These are phyloP conservation scores for Echinometra lucunter DNA, from an alignment of 53 echinoderm and acorn worm species.

Conservation along the genomic window DNA sequence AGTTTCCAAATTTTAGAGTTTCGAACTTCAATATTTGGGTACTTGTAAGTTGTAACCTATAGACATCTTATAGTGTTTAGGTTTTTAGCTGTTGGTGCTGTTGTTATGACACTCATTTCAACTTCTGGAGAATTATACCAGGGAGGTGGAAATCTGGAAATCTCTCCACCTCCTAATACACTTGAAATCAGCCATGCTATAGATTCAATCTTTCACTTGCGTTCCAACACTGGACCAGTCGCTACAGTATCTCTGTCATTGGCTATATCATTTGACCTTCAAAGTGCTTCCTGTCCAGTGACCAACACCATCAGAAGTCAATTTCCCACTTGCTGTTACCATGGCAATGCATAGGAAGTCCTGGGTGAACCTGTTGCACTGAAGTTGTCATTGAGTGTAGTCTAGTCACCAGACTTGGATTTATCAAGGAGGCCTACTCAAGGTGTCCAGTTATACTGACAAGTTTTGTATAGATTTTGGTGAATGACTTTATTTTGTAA, in stretches of 20 bases:
- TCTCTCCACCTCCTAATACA: no score
- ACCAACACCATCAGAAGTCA: slow-evolving; percentile 33
- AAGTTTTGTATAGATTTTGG: no score
- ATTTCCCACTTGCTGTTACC: slow-evolving; percentile 22
- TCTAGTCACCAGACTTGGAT: not conserved
- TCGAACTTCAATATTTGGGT: no score
- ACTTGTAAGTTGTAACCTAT: no score
- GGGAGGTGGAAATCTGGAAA: no score
- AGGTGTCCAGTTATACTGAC: no score
- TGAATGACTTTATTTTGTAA: no score
- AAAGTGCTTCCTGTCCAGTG: not conserved
- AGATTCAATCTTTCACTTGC: not conserved
- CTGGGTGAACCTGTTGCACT: not conserved
- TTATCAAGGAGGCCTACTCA: not conserved
- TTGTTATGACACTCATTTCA: no score
- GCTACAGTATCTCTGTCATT: not conserved
- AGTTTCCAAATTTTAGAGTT: no score
- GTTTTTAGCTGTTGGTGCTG: no score
- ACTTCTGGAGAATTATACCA: no score
- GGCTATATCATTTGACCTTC: not conserved
- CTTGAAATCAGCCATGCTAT: not conserved
- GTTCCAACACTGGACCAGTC: not conserved
- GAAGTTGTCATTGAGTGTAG: not conserved
- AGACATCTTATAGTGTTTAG: no score
- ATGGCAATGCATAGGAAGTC: slow-evolving; percentile 29